Percentiles rank a stretch among this genome's conserved stretches.
Evolutionary conservation across 2,888 invertebrate species (phyloP).

Genomic region (Spilosoma lubricipeda): DNA sequence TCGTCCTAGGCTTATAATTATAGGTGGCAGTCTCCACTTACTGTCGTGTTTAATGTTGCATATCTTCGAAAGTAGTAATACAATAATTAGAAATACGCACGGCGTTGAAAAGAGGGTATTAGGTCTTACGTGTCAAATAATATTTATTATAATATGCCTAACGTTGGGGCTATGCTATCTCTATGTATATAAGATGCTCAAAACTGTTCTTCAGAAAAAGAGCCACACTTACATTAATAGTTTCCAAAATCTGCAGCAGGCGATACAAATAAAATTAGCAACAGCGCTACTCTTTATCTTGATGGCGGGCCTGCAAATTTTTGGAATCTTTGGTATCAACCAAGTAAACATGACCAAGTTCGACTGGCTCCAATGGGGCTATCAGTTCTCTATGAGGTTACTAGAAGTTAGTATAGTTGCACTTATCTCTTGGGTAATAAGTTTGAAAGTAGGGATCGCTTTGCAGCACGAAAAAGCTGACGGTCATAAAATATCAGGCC

Average conservation of each 20-base stretch:
- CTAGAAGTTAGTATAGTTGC: slow-evolving; percentile 96
- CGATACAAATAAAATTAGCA: slow-evolving; percentile 95
- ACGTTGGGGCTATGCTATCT: slow-evolving; percentile 94
- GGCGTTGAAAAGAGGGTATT: slow-evolving; percentile 87
- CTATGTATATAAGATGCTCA: slow-evolving; percentile 92
- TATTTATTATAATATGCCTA: slow-evolving; percentile 94
- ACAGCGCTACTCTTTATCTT: slow-evolving; percentile 94
- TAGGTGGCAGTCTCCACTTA: slow-evolving; percentile 92
- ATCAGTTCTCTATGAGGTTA: slow-evolving; percentile 93
- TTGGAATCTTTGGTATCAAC: slow-evolving; percentile 87
- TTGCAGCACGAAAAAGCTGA: slow-evolving; percentile 91
- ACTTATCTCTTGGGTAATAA: slow-evolving; percentile 94
- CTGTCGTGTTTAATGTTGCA: slow-evolving; percentile 93
- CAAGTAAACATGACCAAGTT: slow-evolving; percentile 88
- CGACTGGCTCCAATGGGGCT: slow-evolving; percentile 97
- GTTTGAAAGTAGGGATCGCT: slow-evolving; percentile 87
- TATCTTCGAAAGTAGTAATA: slow-evolving; percentile 89
- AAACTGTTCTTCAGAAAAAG: slow-evolving; percentile 90
- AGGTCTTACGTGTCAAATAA: slow-evolving; percentile 92
- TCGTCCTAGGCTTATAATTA: slow-evolving; percentile 91
- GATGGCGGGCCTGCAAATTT: slow-evolving; percentile 93
- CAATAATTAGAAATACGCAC: slow-evolving; percentile 77
- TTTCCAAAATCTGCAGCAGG: slow-evolving; percentile 93
- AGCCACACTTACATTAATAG: slow-evolving; percentile 93
- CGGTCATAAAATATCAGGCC: slow-evolving; percentile 89